Evolutionary conservation across 2,797 vertebrate species (phyloP).

Genomic region (Enteromius thamalakanensis): DNA sequence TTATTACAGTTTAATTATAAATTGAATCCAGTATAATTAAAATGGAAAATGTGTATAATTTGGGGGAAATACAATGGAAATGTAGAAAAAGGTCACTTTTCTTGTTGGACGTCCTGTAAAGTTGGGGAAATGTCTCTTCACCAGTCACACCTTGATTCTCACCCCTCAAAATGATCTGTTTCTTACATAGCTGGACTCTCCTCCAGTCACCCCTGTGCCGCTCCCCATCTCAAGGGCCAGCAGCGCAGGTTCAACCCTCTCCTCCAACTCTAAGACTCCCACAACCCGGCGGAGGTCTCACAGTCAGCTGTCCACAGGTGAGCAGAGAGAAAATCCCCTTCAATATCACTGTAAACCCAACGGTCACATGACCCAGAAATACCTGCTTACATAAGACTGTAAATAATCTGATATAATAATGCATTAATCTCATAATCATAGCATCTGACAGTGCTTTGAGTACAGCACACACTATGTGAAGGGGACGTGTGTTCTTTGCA

Average conservation of each 20-base stretch:
- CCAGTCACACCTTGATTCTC: too few species aligned
- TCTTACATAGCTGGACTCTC: slow-evolving; percentile 76
- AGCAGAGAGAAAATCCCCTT: background rate
- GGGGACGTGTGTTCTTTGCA: slow-evolving; percentile 56
- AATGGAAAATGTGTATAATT: background rate
- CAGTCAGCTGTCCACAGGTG: slow-evolving; percentile 78
- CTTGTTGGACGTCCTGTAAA: too few species aligned
- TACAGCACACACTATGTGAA: slow-evolving; percentile 15
- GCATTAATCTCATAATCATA: background rate
- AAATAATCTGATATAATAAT: background rate
- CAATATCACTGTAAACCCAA: background rate
- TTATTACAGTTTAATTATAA: background rate
- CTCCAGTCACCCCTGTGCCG: slow-evolving; percentile 76
- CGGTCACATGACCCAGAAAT: background rate
- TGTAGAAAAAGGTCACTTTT: too few species aligned
- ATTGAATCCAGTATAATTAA: background rate
- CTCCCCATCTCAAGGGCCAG: slow-evolving; percentile 79
- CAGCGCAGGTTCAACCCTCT: slow-evolving; percentile 77
- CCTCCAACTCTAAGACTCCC: slow-evolving; percentile 71
- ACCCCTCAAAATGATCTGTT: background rate
- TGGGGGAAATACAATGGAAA: background rate
- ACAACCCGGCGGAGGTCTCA: slow-evolving; percentile 75
- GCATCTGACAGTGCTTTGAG: slow-evolving; percentile 6
- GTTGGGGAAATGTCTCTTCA: too few species aligned
- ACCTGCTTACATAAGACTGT: background rate